These are phyloP conservation scores for Theristicus caerulescens DNA, from an alignment of 2,113 vertebrate species.

Conservation along the genomic window DNA sequence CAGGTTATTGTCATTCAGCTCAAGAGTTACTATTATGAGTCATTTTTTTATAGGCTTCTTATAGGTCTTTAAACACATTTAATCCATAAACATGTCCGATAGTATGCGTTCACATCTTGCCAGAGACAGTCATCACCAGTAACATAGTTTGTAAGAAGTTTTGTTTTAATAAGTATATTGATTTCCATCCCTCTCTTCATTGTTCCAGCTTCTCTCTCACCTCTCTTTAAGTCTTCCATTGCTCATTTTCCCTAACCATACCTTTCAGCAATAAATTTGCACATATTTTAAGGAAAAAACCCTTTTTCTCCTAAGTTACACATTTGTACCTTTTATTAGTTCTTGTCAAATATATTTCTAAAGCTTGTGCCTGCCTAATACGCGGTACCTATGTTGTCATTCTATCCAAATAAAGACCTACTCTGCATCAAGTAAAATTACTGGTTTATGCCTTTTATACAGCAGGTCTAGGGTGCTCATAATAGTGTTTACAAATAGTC, in stretches of 20 bases:
- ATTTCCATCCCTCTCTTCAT: background rate
- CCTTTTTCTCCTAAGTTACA: background rate
- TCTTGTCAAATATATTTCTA: background rate
- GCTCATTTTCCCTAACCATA: background rate
- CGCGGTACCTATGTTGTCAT: accelerated
- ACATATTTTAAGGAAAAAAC: background rate
- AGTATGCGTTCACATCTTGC: background rate
- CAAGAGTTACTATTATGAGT: background rate
- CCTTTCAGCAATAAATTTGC: background rate
- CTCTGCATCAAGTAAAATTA: background rate
- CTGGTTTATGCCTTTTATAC: background rate
- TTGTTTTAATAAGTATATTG: background rate
- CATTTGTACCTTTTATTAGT: background rate
- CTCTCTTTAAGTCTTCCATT: background rate
- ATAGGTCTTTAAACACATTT: background rate
- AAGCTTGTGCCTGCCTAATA: background rate
- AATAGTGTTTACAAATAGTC: background rate
- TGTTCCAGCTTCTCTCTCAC: background rate
- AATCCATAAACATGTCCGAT: background rate
- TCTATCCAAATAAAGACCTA: background rate
- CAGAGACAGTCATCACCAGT: background rate
- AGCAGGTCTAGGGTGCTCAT: background rate
- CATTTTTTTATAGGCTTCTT: background rate
- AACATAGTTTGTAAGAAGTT: background rate
- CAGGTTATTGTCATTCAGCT: background rate